Evolutionary conservation across 2,888 invertebrate genomes (phyloP).

Genomic region (Acanthopleura granulata): DNA sequence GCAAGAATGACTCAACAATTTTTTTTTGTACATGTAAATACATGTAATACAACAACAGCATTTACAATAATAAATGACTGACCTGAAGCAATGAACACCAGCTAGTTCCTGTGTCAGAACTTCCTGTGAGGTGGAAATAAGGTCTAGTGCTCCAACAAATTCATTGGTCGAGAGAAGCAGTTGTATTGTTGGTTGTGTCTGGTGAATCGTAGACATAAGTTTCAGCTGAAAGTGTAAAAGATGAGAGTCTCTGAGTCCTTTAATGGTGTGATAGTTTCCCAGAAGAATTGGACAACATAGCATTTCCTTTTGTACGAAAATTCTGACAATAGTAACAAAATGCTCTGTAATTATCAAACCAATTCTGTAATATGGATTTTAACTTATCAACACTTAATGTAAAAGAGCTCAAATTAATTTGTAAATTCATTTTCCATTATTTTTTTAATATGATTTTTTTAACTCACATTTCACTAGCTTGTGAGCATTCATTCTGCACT

Average conservation of each 20-base stretch:
- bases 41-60: not conserved
- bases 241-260: not conserved
- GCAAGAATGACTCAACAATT: not conserved
- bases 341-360: too few species aligned
- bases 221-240: constrained; percentile 74
- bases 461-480: too few species aligned
- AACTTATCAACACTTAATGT: too few species aligned
- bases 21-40: not conserved
- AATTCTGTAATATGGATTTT: too few species aligned
- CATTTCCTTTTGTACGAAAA: too few species aligned
- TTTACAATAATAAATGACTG: constrained; percentile 31
- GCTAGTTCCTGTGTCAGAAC: constrained; percentile 90
- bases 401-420: too few species aligned
- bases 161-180: constrained; percentile 93
- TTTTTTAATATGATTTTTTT: too few species aligned
- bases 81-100: constrained; percentile 92
- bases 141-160: constrained; percentile 96
- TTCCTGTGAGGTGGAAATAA: constrained; percentile 96
- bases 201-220: constrained; percentile 94
- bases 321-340: too few species aligned
- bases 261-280: too few species aligned
- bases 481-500: not conserved
- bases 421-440: too few species aligned
- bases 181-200: constrained; percentile 98
- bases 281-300: too few species aligned